These are phyloP conservation scores for Etia nguti DNA, from an alignment of 2,113 vertebrate species.

Conservation along the genomic window DNA sequence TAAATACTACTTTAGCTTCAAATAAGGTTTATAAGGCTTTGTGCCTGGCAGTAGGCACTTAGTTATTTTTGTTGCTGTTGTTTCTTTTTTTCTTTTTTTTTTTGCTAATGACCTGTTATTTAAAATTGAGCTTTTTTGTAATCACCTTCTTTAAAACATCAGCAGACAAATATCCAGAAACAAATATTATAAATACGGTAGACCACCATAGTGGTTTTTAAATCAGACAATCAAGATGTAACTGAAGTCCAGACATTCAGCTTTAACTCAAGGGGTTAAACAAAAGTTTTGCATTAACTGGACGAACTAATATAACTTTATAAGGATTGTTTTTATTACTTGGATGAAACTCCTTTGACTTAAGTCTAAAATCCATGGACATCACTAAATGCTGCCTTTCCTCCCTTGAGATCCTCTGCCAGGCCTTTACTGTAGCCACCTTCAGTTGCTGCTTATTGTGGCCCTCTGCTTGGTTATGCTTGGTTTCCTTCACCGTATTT, in stretches of 20 bases:
- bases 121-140: conserved; percentile 13
- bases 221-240: not conserved
- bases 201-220: not conserved
- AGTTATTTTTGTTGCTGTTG: not conserved
- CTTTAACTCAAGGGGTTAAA: not conserved
- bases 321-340: not conserved
- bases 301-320: not conserved
- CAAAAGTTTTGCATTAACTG: not conserved
- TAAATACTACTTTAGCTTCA: not conserved
- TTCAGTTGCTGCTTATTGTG: not conserved
- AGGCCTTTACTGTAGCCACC: not conserved
- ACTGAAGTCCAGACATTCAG: not conserved
- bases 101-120: conserved; percentile 34
- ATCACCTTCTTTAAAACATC: not conserved
- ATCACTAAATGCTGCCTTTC: not conserved
- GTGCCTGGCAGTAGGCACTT: not conserved
- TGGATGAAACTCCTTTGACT: not conserved
- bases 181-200: not conserved
- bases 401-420: not conserved
- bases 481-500: not conserved
- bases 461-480: not conserved
- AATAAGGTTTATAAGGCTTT: not conserved
- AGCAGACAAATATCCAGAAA: not conserved
- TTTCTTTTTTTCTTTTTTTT: not conserved
- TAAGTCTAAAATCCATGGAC: not conserved